Percentiles rank a stretch among this genome's conserved stretches.
phyloP scores from a whole-genome alignment of 1,140 invertebrate genomes.

The Drosophila watanabei region DNA sequence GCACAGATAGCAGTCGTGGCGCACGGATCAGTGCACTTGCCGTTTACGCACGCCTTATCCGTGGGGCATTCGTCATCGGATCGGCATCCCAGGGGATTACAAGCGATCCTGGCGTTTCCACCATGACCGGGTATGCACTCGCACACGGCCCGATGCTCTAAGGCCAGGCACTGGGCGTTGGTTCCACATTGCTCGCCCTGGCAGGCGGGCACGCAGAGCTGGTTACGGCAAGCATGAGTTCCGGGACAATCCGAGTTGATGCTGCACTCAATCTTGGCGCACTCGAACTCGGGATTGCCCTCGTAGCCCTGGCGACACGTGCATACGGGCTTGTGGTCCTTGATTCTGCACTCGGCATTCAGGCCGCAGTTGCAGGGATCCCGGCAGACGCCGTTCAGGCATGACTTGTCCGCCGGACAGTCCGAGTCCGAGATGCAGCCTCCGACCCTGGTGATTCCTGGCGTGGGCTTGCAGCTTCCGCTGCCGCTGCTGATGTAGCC shows the following conservation, averaged over 20 bases:
- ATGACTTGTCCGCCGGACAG: constrained; percentile 91
- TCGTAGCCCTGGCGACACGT: constrained; percentile 92
- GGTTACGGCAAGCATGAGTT: constrained; percentile 92
- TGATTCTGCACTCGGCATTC: constrained; percentile 92
- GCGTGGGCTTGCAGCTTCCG: constrained; percentile 91
- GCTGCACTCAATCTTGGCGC: constrained; percentile 90
- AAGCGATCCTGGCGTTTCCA: constrained; percentile 92
- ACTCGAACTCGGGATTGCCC: constrained; percentile 92
- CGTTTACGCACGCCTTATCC: constrained; percentile 92
- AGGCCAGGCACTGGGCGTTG: constrained; percentile 91
- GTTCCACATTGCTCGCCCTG: constrained; percentile 90
- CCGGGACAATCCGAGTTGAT: constrained; percentile 91
- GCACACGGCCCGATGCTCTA: constrained; percentile 91
- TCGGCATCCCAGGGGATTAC: constrained; percentile 91
- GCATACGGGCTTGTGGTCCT: constrained; percentile 94
- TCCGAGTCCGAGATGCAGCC: constrained; percentile 92
- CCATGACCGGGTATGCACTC: constrained; percentile 92
- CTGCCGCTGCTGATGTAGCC: constrained; percentile 95
- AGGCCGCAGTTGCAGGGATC: constrained; percentile 93
- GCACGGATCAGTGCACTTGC: constrained; percentile 92
- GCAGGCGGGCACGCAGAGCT: constrained; percentile 92
- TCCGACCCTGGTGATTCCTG: constrained; percentile 88
- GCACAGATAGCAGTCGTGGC: constrained; percentile 89
- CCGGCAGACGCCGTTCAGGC: constrained; percentile 91
- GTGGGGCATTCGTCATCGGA: constrained; percentile 91